Conservation (phyloP, 2,888 invertebrate species). For the Orchesellides sinensis region DNA sequence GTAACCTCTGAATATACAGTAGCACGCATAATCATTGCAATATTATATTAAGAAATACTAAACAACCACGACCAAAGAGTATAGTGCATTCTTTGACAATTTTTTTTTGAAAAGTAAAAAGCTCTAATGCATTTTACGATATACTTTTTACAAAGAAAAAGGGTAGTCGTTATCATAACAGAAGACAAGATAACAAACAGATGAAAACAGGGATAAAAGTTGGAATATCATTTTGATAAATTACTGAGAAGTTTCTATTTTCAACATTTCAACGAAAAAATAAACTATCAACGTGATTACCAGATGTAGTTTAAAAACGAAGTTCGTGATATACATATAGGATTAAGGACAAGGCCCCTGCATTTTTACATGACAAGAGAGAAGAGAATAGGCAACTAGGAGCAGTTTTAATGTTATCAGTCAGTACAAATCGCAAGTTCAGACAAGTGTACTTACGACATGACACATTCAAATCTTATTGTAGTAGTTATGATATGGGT, state of each 20-base stretch:
- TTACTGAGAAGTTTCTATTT: conserved; percentile 5
- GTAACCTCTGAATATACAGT: background rate
- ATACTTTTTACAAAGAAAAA: background rate
- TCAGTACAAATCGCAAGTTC: background rate
- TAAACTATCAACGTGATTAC: conserved; percentile 17
- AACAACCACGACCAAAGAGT: background rate
- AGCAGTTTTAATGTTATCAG: conserved; percentile 17
- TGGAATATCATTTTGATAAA: background rate
- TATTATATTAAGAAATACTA: background rate
- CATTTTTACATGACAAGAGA: conserved; percentile 36
- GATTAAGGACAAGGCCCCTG: conserved; percentile 71
- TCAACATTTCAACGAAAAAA: conserved; percentile 16
- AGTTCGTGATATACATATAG: conserved; percentile 53
- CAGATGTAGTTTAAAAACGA: conserved; percentile 21
- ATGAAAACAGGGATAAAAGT: conserved; percentile 25
- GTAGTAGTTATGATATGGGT: no score
- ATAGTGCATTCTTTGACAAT: background rate
- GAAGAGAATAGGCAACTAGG: background rate
- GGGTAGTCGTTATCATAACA: background rate
- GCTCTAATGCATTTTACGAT: no score
- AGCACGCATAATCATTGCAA: background rate
- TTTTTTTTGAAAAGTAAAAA: background rate
- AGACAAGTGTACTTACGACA: no score
- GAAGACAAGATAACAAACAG: background rate
- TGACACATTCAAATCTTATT: no score